These are phyloP conservation scores for Sarcophaga peregrina DNA, from an alignment of 1,140 invertebrate species.

Conservation along the genomic window DNA sequence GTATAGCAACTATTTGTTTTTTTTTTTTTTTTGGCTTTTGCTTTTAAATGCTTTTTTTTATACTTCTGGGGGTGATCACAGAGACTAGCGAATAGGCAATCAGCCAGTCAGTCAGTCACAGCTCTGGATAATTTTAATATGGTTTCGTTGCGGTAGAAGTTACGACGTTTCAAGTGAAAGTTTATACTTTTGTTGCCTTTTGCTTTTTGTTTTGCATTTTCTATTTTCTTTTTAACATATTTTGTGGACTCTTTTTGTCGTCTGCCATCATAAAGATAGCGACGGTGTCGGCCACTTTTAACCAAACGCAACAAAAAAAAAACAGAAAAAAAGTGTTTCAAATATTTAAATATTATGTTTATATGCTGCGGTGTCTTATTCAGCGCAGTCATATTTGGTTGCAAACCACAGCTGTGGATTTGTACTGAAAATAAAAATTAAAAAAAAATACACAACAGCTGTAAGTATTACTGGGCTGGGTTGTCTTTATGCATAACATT, in stretches of 20 bases:
- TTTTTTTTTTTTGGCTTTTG: not conserved
- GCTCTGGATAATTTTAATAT: not conserved
- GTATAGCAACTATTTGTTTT: too few species aligned
- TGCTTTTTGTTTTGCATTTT: not conserved
- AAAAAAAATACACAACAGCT: not conserved
- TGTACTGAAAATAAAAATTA: not conserved
- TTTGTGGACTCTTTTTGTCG: constrained; percentile 21
- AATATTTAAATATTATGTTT: constrained; percentile 11
- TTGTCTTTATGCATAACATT: too few species aligned
- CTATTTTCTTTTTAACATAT: not conserved
- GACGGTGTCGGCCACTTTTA: not conserved
- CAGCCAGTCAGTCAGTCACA: too few species aligned
- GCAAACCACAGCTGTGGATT: constrained; percentile 19
- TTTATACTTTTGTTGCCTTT: not conserved
- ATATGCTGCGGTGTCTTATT: not conserved
- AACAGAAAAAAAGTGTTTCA: constrained; percentile 7
- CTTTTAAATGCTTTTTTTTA: not conserved
- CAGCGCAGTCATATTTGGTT: not conserved
- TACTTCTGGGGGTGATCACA: not conserved
- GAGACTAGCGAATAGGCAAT: too few species aligned
- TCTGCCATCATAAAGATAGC: constrained; percentile 6
- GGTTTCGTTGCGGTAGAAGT: not conserved
- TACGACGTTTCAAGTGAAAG: constrained; percentile 16
- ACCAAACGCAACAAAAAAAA: not conserved
- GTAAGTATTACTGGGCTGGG: not conserved